Base-by-base conservation (phyloP, 2,797 vertebrate species). In the Octomys mimax region DNA sequence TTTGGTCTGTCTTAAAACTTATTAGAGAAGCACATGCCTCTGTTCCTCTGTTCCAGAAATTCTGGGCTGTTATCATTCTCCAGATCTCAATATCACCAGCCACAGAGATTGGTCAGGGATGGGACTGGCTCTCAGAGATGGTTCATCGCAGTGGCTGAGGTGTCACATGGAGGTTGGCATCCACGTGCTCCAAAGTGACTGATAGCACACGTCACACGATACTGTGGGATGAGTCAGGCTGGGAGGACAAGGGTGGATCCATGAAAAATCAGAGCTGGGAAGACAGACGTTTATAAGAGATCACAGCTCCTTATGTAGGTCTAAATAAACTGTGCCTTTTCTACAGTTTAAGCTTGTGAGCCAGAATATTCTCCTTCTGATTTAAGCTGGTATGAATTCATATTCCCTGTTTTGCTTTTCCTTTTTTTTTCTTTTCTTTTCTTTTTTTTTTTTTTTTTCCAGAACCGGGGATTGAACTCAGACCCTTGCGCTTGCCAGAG, bases 1-100 rank as follows among this genome's bases (percentile, higher is more conserved):
- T 42, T 91, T 80, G n/a, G 62, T 59, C 62, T 88, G 26, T 78
- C 62, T 77, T 71, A 70, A 82, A 90, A 90, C 36, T 83, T 46
- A 57, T 66, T 79, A 87, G 70, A 93, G 83, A 91, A 93, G 78
- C 59, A 9, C 24, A 61, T 31, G 64, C 22, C n/a, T 39, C 59
- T 54, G n/a, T 89, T 78, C 8, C 26, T 46, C 62, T 49, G 24
- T 42, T 78, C n/a, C 33, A 71, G 36, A 24, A 26, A 21, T 82
- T 64, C 61, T 31, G 42, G 7, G 24, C 6, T 81, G 31, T 39
- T 33, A 14, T 73, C 62, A 71, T 64, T 77, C 77, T 54, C 71
- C 36, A 2, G 80, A n/a, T 21, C 13, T 82, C 14, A 33, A 49
- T 31, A 54, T 90, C 42, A 13, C 39, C 62, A 31, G 26, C n/a